Conservation (phyloP, 2,113 vertebrate species). For the Psittacara wagleri region DNA sequence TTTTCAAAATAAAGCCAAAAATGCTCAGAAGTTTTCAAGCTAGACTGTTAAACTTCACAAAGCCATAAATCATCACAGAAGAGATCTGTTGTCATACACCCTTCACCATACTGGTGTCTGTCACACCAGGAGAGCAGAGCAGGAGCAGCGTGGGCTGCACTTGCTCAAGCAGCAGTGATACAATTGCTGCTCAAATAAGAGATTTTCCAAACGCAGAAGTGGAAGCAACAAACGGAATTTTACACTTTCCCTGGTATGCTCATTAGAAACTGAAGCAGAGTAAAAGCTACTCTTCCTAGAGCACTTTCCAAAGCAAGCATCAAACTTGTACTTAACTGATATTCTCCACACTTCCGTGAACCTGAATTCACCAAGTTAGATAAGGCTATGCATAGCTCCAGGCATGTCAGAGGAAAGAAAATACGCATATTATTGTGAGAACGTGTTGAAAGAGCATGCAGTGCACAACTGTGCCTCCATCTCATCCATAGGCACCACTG, state of each 20-base stretch:
- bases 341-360: background rate
- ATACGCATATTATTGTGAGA: background rate
- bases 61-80: background rate
- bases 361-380: background rate
- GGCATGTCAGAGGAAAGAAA: background rate
- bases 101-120: background rate
- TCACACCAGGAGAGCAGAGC: background rate
- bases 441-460: fast-evolving
- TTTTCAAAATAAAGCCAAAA: background rate
- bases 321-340: background rate
- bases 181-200: background rate
- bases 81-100: background rate
- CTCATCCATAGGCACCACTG: fast-evolving
- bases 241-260: background rate
- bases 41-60: background rate
- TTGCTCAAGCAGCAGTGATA: background rate
- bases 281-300: background rate
- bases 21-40: background rate
- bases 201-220: background rate
- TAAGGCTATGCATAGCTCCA: background rate
- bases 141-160: background rate
- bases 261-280: background rate
- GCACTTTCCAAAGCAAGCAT: background rate
- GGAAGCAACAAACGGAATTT: background rate
- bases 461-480: fast-evolving